These are phyloP conservation scores for Syngnathus floridae DNA, from an alignment of 2,113 vertebrate genomes.

Conservation along the genomic window DNA sequence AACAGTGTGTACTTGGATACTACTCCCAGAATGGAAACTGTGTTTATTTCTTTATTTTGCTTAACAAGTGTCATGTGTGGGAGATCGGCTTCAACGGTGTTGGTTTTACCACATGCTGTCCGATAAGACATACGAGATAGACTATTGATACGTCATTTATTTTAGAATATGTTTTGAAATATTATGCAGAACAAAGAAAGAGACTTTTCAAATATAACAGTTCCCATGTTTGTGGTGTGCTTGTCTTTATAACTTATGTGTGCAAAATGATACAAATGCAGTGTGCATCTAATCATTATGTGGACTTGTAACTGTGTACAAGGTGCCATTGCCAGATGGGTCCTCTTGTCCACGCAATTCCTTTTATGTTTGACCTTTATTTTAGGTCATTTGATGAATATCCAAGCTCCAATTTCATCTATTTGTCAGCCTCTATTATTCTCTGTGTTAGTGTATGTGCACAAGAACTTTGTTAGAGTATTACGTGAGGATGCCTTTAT, in stretches of 20 bases:
- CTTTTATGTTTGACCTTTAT: not conserved
- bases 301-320: not conserved
- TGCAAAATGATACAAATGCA: not conserved
- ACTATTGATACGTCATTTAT: not conserved
- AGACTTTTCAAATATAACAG: not conserved
- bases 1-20: not conserved
- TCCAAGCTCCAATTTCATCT: not conserved
- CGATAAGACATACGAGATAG: not conserved
- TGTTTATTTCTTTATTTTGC: not conserved
- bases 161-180: not conserved
- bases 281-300: not conserved
- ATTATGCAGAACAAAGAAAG: not conserved
- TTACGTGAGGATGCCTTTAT: slow-evolving; percentile 33
- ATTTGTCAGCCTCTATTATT: slow-evolving; percentile 14
- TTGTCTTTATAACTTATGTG: not conserved
- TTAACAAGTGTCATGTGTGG: not conserved
- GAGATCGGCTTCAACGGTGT: not conserved
- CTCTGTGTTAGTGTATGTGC: not conserved
- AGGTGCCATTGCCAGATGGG: not conserved
- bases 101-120: not conserved
- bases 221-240: not conserved
- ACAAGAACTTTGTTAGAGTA: slow-evolving; percentile 33
- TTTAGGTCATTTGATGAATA: not conserved
- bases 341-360: not conserved
- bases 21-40: not conserved